Base-by-base conservation (phyloP, 1,140 invertebrate genomes). In the Drosophila pruinosa region DNA sequence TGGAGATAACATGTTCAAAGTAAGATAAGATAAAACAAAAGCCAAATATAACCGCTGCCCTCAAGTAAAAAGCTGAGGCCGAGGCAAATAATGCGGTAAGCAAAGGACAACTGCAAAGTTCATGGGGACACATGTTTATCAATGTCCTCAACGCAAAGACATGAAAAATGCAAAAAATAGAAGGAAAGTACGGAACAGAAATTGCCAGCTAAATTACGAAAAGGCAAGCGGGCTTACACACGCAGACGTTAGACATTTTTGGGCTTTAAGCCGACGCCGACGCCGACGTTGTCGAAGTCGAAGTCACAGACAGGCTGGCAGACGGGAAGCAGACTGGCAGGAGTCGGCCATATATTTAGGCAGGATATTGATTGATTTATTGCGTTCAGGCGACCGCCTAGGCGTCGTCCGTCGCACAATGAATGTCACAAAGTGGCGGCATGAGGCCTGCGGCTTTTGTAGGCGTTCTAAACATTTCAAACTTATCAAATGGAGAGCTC, bases 311-410 rank as follows among this genome's bases (percentile, higher is more conserved):
- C 4, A n/a, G 43, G 4, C 10, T 3, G n/a, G 2, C 31, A 24
- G 24, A 22, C 5, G 24, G 3, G 22, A 1, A 39, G 34, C 34
- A 61, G 48, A 54, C 38, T 38, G 45, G 22, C 28, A 19, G 36
- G 38, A 36, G 56, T 62, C 43, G 64, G 26, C 50, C 41, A 31
- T 73, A 61, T 68, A 75, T 73, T 75, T 74, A 69, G 56, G 64
- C 52, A 53, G 50, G 68, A 72, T 77, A 68, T 72, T 76, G 59
- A 78, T 77, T 78, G 75, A 78, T 78, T 78, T 78, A 77, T 77
- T 77, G 41, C 43, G 69, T 75, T 68, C 62, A 72, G 54, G 21
- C 53, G 48, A 41, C 59, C 72, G 61, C 53, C 68, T 31, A 70
- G 58, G 58, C 61, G 62, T 65, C 68, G 34, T 65, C 10, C 38